These are phyloP conservation scores for Enteromius trimaculatus DNA, from an alignment of 2,797 vertebrate species.

Conservation along the genomic window DNA sequence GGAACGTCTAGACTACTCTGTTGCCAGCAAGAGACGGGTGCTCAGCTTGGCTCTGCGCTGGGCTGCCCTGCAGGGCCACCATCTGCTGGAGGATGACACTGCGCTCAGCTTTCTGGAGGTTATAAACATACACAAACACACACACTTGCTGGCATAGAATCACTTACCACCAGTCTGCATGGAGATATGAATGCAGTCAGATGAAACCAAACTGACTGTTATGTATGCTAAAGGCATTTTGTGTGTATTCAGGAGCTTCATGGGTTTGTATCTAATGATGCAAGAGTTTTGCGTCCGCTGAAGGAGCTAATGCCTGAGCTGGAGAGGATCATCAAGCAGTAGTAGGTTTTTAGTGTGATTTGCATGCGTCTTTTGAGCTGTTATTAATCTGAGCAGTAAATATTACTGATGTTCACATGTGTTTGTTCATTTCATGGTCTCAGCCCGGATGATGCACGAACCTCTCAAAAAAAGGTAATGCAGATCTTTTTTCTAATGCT, in stretches of 20 bases:
- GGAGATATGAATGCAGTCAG: neutral
- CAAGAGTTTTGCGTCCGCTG: conserved; percentile 85
- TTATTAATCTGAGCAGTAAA: neutral
- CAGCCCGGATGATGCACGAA: conserved; percentile 56
- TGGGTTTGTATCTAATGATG: conserved; percentile 91
- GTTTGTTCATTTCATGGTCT: neutral
- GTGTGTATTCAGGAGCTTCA: conserved; percentile 86
- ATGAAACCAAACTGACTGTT: neutral
- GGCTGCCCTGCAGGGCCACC: conserved; percentile 85
- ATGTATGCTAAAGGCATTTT: neutral
- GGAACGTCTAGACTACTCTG: conserved; percentile 90
- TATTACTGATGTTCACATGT: neutral
- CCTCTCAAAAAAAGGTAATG: conserved; percentile 57
- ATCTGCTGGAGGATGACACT: conserved; percentile 92
- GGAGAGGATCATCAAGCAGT: conserved; percentile 92
- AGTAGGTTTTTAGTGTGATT: conserved; percentile 78
- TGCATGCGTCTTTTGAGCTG: neutral
- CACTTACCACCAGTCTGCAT: neutral
- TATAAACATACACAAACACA: conserved; percentile 44
- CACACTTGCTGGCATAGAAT: conserved; percentile 3
- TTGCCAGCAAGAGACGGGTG: conserved; percentile 90
- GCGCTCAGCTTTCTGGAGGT: conserved; percentile 93
- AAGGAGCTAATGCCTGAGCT: conserved; percentile 92
- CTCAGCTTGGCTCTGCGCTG: conserved; percentile 91
- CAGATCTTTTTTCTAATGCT: neutral